phyloP scores from a whole-genome alignment of 2,888 invertebrate species.

The Philonicus albiceps region DNA sequence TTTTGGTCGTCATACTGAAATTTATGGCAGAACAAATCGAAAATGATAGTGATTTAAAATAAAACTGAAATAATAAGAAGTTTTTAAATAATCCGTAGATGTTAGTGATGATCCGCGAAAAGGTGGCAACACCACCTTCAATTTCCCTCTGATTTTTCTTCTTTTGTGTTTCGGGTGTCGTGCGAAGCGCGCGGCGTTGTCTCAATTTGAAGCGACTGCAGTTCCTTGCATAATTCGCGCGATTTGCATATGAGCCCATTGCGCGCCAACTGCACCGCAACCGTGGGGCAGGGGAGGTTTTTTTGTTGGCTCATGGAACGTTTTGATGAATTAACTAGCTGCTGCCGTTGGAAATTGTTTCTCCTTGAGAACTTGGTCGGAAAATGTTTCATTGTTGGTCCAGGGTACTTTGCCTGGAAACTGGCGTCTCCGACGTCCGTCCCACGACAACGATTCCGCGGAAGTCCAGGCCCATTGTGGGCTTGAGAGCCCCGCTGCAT shows the following conservation, averaged over 20 bases:
- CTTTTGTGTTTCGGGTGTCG: not conserved
- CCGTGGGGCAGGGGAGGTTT: not conserved
- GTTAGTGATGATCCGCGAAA: too few relatives aligned
- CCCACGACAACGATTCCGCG: not conserved
- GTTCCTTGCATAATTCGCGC: constrained; percentile 3
- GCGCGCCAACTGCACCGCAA: not conserved
- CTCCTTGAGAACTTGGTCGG: not conserved
- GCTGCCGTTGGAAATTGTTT: not conserved
- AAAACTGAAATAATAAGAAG: not conserved
- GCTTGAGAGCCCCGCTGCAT: not conserved
- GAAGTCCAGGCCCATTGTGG: not conserved
- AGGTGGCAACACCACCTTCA: not conserved
- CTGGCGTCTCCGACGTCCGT: not conserved
- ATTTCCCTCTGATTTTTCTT: not conserved
- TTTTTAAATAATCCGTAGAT: not conserved
- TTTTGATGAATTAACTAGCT: not conserved
- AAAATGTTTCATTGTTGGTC: not conserved
- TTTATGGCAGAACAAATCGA: too few relatives aligned
- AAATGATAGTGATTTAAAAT: not conserved
- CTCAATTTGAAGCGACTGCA: not conserved
- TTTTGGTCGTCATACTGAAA: too few relatives aligned
- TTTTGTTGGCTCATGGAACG: not conserved
- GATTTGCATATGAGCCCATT: not conserved
- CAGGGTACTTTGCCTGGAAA: not conserved
- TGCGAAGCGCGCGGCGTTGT: not conserved